Evolutionary conservation across 1,140 invertebrate species (phyloP).

Genomic region (Diabrotica virgifera): DNA sequence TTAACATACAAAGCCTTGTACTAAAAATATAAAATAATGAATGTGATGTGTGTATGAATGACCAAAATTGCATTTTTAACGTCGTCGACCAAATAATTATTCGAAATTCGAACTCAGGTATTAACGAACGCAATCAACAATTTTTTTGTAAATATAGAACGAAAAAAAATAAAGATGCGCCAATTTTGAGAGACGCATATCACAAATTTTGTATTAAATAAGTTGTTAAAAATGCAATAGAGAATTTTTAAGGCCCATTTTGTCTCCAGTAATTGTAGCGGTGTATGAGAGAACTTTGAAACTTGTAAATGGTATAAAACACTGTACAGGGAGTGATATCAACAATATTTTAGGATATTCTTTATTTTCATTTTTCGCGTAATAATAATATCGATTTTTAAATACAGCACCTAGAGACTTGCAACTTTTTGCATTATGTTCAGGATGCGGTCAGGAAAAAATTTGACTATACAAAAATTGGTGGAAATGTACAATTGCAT

Average conservation of each 20-base stretch:
- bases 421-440: too few species aligned
- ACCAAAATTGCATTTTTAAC: conserved; percentile 21
- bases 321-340: too few species aligned
- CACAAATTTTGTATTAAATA: conserved; percentile 27
- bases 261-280: background rate
- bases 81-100: conserved; percentile 15
- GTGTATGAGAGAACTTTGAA: too few species aligned
- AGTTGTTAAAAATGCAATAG: conserved; percentile 24
- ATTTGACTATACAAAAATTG: too few species aligned
- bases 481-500: too few species aligned
- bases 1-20: too few species aligned
- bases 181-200: conserved; percentile 27
- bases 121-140: conserved; percentile 32
- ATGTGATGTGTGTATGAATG: background rate
- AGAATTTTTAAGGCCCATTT: conserved; percentile 10
- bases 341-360: too few species aligned
- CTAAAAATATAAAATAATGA: background rate
- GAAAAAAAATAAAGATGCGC: conserved; percentile 23
- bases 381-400: too few species aligned
- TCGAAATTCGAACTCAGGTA: conserved; percentile 27
- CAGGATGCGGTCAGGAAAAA: too few species aligned
- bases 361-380: too few species aligned
- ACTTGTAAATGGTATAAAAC: too few species aligned
- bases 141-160: conserved; percentile 30
- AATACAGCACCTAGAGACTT: too few species aligned